Conservation (phyloP, 2,888 invertebrate species). For the Cantharis flavilabris region DNA sequence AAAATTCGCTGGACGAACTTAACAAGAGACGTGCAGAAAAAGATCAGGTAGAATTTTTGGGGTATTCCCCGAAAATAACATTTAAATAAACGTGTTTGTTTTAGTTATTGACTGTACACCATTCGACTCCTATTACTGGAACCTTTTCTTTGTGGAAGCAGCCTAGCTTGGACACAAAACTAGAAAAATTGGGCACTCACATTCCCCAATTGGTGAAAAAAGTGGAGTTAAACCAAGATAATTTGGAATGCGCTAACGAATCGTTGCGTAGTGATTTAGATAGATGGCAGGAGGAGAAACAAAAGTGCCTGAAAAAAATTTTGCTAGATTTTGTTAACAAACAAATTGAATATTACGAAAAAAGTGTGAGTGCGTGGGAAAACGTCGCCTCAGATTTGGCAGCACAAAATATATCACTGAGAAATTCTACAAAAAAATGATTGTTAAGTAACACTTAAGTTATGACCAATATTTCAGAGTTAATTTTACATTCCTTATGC, state of each 20-base stretch:
- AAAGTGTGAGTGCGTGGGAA: constrained; percentile 63
- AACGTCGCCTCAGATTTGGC: constrained; percentile 47
- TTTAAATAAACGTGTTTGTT: constrained; percentile 5
- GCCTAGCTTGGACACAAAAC: constrained; percentile 62
- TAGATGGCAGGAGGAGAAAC: constrained; percentile 69
- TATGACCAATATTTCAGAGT: not conserved
- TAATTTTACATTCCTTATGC: not conserved
- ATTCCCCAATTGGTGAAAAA: constrained; percentile 60
- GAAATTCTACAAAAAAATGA: constrained; percentile 26
- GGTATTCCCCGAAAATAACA: not conserved
- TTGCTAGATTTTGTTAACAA: constrained; percentile 66
- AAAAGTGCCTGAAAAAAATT: constrained; percentile 65
- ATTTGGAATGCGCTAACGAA: constrained; percentile 70
- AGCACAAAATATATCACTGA: constrained; percentile 22
- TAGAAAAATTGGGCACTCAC: constrained; percentile 56
- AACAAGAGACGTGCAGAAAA: constrained; percentile 65
- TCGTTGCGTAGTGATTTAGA: constrained; percentile 69
- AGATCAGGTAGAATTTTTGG: constrained; percentile 59
- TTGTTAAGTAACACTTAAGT: constrained; percentile 14
- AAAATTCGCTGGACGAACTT: constrained; percentile 66
- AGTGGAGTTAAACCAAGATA: constrained; percentile 63
- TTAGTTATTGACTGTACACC: constrained; percentile 21
- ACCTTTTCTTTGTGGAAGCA: constrained; percentile 63
- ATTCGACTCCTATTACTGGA: constrained; percentile 39
- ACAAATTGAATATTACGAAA: constrained; percentile 68